Evolutionary conservation across 2,888 invertebrate genomes (phyloP).

Genomic region (Temnothorax unifasciatus): DNA sequence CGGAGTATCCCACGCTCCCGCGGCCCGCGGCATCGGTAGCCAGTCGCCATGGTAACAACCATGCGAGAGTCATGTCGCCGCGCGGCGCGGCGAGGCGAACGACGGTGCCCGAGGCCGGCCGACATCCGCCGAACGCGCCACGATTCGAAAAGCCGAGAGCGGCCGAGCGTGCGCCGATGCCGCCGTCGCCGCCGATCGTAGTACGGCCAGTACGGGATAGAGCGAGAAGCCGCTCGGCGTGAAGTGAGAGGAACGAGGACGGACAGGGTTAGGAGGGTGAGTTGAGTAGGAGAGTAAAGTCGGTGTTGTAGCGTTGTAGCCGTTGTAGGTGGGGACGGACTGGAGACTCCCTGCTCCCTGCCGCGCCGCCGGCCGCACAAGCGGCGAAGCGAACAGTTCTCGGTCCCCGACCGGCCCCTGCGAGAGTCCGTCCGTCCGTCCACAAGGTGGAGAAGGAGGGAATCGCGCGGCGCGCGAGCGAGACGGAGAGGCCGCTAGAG

Average conservation of each 20-base stretch:
- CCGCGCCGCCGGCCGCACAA: conserved; percentile 64
- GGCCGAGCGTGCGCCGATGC: conserved; percentile 44
- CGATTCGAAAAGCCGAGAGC: conserved; percentile 48
- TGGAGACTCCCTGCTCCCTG: conserved; percentile 60
- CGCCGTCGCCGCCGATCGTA: conserved; percentile 14
- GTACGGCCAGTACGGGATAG: conserved; percentile 17
- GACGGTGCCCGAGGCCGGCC: conserved; percentile 64
- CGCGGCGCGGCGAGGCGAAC: conserved; percentile 52
- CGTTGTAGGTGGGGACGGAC: conserved; percentile 65
- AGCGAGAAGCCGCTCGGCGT: conserved; percentile 58
- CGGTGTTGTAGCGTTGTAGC: not conserved
- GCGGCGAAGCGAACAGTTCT: conserved; percentile 61
- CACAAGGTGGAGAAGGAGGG: conserved; percentile 45
- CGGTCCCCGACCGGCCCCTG: conserved; percentile 61
- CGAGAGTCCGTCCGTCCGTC: conserved; percentile 14
- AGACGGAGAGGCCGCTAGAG: conserved; percentile 30
- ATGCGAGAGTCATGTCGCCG: conserved; percentile 31
- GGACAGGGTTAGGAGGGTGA: conserved; percentile 10
- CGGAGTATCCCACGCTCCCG: conserved; percentile 41
- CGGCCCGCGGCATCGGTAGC: conserved; percentile 48
- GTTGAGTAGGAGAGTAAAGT: conserved; percentile 45
- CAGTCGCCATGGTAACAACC: conserved; percentile 69
- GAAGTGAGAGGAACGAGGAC: not conserved
- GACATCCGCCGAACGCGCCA: conserved; percentile 59
- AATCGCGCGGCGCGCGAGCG: conserved; percentile 13